Conservation (phyloP, 2,113 vertebrate genomes). For the Oryzias celebensis region DNA sequence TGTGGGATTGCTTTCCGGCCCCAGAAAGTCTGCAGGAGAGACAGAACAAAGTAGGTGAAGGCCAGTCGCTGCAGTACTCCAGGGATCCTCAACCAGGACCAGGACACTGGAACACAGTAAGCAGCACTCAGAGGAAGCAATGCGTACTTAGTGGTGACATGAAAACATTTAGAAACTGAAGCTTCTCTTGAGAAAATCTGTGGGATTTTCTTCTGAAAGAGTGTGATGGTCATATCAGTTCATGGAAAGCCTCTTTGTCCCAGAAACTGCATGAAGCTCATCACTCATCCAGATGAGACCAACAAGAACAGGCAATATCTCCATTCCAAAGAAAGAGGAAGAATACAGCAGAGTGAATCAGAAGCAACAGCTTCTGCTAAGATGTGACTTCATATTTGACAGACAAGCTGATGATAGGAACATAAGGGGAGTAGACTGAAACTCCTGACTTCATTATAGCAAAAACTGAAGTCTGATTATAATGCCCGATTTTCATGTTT, state of each 20-base stretch:
- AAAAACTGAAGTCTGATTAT: no score
- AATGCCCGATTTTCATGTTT: no score
- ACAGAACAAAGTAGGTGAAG: slow-evolving; percentile 81
- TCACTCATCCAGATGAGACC: slow-evolving; percentile 77
- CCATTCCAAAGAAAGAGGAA: slow-evolving; percentile 51
- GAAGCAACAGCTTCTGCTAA: slow-evolving; percentile 11
- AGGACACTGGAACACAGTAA: slow-evolving; percentile 74
- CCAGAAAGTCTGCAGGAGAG: slow-evolving; percentile 78
- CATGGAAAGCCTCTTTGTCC: slow-evolving; percentile 82
- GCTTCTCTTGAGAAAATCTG: slow-evolving; percentile 29
- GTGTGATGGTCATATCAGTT: slow-evolving; percentile 83
- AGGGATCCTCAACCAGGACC: slow-evolving; percentile 82
- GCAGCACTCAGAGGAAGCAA: slow-evolving; percentile 17
- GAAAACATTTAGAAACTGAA: no score
- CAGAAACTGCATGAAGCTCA: slow-evolving; percentile 70
- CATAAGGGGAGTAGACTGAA: no score
- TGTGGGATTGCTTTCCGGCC: slow-evolving; percentile 63
- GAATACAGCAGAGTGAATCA: not conserved
- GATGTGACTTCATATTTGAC: no score
- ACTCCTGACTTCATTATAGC: no score
- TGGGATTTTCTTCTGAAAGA: slow-evolving; percentile 46
- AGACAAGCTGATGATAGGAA: no score
- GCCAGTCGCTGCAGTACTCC: slow-evolving; percentile 82
- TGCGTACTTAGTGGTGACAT: not conserved
- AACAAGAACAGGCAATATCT: slow-evolving; percentile 73